Evolutionary conservation across 1,140 invertebrate species (phyloP).

Genomic region (Brachystomella parvula): DNA sequence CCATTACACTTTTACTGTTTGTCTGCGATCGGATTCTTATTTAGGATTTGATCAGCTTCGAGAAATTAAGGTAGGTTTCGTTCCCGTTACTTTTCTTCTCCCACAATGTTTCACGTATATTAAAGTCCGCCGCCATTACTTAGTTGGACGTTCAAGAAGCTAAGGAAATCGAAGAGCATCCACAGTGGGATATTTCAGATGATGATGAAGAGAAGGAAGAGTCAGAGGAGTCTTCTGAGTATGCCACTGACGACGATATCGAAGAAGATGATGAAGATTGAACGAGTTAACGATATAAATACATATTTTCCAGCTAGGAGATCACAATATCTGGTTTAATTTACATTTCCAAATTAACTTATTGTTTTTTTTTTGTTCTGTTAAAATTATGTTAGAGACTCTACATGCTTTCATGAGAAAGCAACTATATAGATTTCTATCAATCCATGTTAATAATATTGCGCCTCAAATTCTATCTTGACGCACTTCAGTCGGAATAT

Average conservation of each 20-base stretch:
- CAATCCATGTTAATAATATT: no score
- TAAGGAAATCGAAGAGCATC: conserved; percentile 79
- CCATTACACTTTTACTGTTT: conserved; percentile 86
- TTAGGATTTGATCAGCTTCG: conserved; percentile 81
- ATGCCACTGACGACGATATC: conserved; percentile 62
- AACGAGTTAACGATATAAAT: neutral
- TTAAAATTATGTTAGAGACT: no score
- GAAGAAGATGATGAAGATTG: conserved; percentile 49
- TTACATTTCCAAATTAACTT: neutral
- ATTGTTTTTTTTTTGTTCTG: neutral
- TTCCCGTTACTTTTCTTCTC: conserved; percentile 6
- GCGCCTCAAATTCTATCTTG: no score
- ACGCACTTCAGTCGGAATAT: no score
- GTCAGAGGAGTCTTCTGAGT: conserved; percentile 57
- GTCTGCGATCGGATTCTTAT: conserved; percentile 91
- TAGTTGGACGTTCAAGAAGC: conserved; percentile 91
- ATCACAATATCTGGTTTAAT: no score
- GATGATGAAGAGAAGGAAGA: conserved; percentile 75
- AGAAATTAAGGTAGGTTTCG: conserved; percentile 66
- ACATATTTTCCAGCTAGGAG: no score
- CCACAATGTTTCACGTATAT: neutral
- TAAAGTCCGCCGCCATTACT: neutral
- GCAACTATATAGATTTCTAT: no score
- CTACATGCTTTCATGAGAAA: no score
- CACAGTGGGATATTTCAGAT: conserved; percentile 92